phyloP scores from a whole-genome alignment of 1,140 invertebrate genomes.

The Trissolcus basalis region DNA sequence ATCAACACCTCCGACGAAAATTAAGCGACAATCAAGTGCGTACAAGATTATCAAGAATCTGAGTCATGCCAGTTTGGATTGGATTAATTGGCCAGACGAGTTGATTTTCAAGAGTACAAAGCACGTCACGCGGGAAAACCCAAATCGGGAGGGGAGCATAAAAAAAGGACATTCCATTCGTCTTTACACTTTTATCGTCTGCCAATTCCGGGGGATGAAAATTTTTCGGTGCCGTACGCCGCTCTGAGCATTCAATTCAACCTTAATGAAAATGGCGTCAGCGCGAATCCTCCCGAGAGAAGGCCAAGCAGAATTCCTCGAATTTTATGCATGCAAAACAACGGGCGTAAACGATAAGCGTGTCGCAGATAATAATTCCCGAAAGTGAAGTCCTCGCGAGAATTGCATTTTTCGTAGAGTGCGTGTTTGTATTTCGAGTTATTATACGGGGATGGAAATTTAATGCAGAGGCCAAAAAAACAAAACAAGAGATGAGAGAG shows the following conservation, averaged over 20 bases:
- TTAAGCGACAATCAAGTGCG: slow-evolving; percentile 2
- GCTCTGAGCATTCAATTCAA: slow-evolving; percentile 33
- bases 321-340: slow-evolving; percentile 55
- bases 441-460: slow-evolving; percentile 32
- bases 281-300: slow-evolving; percentile 32
- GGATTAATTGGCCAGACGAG: slow-evolving; percentile 34
- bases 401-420: slow-evolving; percentile 50
- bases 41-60: neutral
- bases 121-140: too few species aligned
- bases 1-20: slow-evolving; percentile 31
- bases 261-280: slow-evolving; percentile 28
- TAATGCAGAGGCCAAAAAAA: slow-evolving; percentile 40
- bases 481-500: slow-evolving; percentile 42
- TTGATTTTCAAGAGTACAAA: too few species aligned
- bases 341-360: slow-evolving; percentile 39
- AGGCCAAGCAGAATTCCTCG: slow-evolving; percentile 47
- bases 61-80: too few species aligned
- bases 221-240: neutral
- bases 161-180: slow-evolving; percentile 8
- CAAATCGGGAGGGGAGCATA: too few species aligned
- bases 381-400: slow-evolving; percentile 44
- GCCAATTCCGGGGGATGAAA: too few species aligned
- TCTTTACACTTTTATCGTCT: too few species aligned
- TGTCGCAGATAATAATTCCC: slow-evolving; percentile 58
- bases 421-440: slow-evolving; percentile 42